A percentile compares a stretch with the other conserved stretches of the same genome.
phyloP scores from a whole-genome alignment of 2,113 vertebrate genomes.

The Strigops habroptila region DNA sequence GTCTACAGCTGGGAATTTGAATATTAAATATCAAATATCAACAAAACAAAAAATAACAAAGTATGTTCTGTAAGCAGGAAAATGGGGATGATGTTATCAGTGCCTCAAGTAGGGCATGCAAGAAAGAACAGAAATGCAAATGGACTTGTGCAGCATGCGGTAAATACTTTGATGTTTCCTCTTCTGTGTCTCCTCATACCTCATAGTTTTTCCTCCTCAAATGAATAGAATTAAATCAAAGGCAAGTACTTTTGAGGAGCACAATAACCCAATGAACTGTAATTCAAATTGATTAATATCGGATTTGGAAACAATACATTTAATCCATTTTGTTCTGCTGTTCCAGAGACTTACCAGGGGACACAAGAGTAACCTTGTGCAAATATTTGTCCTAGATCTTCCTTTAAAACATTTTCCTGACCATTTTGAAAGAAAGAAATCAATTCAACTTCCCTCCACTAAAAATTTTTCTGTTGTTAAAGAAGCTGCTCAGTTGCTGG shows the following conservation, averaged over 20 bases:
- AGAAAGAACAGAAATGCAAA: neutral
- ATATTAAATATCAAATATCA: neutral
- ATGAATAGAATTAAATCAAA: neutral
- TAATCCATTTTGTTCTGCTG: conserved; percentile 4
- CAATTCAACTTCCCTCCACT: neutral
- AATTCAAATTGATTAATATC: conserved; percentile 32
- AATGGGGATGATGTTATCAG: neutral
- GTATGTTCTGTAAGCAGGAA: neutral
- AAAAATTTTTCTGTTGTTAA: neutral
- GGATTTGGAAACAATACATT: conserved; percentile 2
- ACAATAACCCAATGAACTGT: neutral
- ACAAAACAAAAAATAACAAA: neutral
- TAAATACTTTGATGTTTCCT: neutral
- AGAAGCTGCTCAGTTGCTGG: conserved; percentile 39
- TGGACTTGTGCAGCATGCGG: neutral
- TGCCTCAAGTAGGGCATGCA: neutral
- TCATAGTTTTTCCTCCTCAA: conserved; percentile 21
- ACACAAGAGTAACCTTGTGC: neutral
- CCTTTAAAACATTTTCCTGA: conserved; percentile 5
- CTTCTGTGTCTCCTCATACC: neutral
- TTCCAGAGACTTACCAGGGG: neutral
- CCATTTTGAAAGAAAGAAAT: neutral
- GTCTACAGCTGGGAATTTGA: neutral
- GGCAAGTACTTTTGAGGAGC: neutral
- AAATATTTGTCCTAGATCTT: conserved; percentile 14